Conservation (phyloP, 1,140 invertebrate genomes). For the Drosophila albomicans region DNA sequence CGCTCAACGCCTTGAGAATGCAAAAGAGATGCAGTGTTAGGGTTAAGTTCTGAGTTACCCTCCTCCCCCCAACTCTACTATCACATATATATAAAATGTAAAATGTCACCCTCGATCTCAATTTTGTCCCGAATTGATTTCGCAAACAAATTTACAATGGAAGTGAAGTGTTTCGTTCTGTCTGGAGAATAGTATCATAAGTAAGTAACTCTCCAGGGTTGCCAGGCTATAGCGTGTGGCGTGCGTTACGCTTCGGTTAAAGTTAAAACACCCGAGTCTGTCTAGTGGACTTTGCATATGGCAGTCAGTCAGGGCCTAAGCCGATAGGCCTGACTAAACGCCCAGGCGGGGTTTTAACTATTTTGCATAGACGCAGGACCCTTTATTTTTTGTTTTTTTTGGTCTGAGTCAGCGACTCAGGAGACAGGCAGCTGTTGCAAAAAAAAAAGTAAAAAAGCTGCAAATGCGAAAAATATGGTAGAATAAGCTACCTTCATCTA, state of each 20-base stretch:
- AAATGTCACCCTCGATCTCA: conserved; percentile 20
- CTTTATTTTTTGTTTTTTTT: background rate
- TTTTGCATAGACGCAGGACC: conserved; percentile 57
- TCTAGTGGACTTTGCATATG: too few relatives aligned
- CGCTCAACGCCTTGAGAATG: conserved; percentile 17
- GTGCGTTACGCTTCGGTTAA: conserved; percentile 4
- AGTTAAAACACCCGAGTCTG: background rate
- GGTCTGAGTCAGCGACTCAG: too few relatives aligned
- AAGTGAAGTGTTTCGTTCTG: conserved; percentile 5
- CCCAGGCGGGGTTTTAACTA: conserved; percentile 13
- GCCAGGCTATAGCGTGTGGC: background rate
- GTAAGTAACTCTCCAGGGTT: background rate
- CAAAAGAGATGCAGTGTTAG: conserved; percentile 11
- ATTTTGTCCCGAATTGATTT: conserved; percentile 61
- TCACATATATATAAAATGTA: background rate
- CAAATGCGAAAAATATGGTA: conserved; percentile 6
- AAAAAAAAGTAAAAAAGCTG: conserved; percentile 29
- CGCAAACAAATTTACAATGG: conserved; percentile 65
- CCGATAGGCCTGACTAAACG: conserved; percentile 38
- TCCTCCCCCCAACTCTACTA: background rate
- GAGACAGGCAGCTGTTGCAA: conserved; percentile 55
- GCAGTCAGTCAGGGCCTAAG: background rate
- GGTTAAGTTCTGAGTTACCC: conserved; percentile 28
- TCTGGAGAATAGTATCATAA: too few relatives aligned
- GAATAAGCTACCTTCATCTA: background rate